These are phyloP conservation scores for Dicentrarchus labrax DNA, from an alignment of 2,113 vertebrate species.

Conservation along the genomic window DNA sequence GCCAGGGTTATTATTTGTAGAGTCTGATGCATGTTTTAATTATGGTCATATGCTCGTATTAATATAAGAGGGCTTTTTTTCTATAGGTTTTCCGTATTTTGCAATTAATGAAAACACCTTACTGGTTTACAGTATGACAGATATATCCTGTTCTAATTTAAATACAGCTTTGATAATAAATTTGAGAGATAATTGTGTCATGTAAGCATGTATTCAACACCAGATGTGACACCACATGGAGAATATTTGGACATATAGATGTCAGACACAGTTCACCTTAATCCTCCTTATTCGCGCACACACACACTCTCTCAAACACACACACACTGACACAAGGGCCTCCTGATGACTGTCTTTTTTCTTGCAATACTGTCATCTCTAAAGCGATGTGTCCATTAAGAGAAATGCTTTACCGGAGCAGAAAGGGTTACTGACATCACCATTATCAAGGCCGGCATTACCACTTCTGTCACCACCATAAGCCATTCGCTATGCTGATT, in stretches of 20 bases:
- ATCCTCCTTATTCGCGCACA: conserved; percentile 12
- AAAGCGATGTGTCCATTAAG: conserved; percentile 95
- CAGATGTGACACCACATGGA: conserved; percentile 12
- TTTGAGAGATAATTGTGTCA: conserved; percentile 10
- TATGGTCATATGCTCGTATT: conserved; percentile 68
- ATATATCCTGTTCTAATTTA: conserved; percentile 27
- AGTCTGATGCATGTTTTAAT: conserved; percentile 83
- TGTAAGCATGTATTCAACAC: conserved; percentile 9
- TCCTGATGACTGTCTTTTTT: conserved; percentile 90
- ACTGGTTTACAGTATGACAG: conserved; percentile 9
- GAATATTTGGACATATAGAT: conserved; percentile 66
- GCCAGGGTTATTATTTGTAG: conserved; percentile 84
- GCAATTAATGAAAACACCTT: conserved; percentile 49
- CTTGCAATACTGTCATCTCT: conserved; percentile 94
- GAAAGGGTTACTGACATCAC: conserved; percentile 94
- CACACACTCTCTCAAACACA: conserved; percentile 5
- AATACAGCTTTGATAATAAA: conserved; percentile 29
- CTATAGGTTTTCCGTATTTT: conserved; percentile 43
- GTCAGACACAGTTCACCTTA: conserved; percentile 65
- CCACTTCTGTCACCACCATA: conserved; percentile 86
- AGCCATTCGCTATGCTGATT: conserved; percentile 86
- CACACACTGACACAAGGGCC: conserved; percentile 77
- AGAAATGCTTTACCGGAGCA: conserved; percentile 86
- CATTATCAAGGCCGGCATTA: conserved; percentile 96
- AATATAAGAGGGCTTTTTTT: conserved; percentile 38